phyloP scores from a whole-genome alignment of 2,797 vertebrate species.

The Pipistrellus kuhlii region DNA sequence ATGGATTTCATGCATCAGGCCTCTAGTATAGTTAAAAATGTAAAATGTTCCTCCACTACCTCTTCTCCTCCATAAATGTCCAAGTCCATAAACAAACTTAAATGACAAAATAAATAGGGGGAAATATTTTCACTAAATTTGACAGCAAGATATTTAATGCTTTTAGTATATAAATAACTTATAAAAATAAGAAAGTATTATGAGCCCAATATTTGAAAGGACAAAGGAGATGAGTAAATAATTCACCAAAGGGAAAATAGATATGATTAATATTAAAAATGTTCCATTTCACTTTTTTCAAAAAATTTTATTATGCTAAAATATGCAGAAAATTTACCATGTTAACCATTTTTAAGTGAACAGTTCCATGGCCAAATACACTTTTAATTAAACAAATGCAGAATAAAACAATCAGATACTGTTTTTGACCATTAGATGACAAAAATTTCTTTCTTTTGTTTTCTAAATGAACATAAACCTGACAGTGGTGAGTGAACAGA shows the following conservation, averaged over 20 bases:
- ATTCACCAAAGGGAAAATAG: background rate
- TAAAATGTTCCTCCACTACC: background rate
- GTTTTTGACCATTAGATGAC: constrained; percentile 41
- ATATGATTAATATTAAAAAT: constrained; percentile 40
- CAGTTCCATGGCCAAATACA: background rate
- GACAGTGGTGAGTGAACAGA: background rate
- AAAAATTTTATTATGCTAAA: background rate
- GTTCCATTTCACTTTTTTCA: background rate
- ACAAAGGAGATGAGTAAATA: constrained; percentile 21
- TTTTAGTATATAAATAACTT: constrained; percentile 37
- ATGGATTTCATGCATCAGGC: no score
- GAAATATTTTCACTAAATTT: constrained; percentile 46
- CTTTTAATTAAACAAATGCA: constrained; percentile 41
- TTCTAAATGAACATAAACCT: background rate
- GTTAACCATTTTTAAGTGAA: background rate
- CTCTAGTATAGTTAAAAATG: background rate
- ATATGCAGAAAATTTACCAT: background rate
- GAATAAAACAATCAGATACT: background rate
- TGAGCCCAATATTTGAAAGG: background rate
- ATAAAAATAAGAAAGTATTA: constrained; percentile 45
- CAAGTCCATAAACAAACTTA: constrained; percentile 35
- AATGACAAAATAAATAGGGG: background rate
- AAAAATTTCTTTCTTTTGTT: background rate
- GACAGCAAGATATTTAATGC: background rate
- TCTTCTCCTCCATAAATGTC: background rate